Evolutionary conservation across 1,140 invertebrate genomes (phyloP), one percentile per base, ranked within the genome.

Genomic region (Rhagoletis pomonella): DNA sequence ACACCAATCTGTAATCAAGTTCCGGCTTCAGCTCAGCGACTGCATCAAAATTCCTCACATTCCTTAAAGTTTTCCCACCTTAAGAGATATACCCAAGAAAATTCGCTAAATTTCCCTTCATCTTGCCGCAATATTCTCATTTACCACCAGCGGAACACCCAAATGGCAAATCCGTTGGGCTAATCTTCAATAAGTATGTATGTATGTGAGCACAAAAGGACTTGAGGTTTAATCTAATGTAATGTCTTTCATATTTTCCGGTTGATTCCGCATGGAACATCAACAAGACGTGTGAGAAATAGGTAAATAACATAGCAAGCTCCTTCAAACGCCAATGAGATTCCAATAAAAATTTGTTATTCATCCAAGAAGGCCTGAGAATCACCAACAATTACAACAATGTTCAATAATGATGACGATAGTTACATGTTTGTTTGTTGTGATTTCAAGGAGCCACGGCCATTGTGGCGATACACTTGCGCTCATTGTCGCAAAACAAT

Each of bases 141-240:
- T 10, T 55, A 81, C 3, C 44, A 17, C 2, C 73, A 19, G 14
- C 39, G 44, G 73, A 77, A 55, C 73, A 77, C 73, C 73, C 73
- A 77, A 77, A 77, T 81, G 73, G 73, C n/a, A 81, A 55, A 81
- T 81, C 73, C 47, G 73, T 81, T 81, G n/a, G 42, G 47, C 73
- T 81, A 81, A 81, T 81, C 47, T 55, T 10, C 73, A 50, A 81
- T 81, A 50, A 29, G n/a, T 55, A 55, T 55, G n/a, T 29, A 50
- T 10, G n/a, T 55, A 55, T 55, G n/a, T 29, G 19, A 19, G 19
- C 6, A 58, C 47, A 81, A 81, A 81, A 81, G 47, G 47, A 81
- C 47, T 55, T 81, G 73, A 81, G 73, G 73, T 81, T 81, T 81
- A 73, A 73, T 47, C 69, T 17, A 73, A 73, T 62, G 60, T 62